Percentiles rank a stretch among this genome's conserved stretches.
Evolutionary conservation across 2,888 invertebrate genomes (phyloP).

Genomic region (Meghimatium bilineatum): DNA sequence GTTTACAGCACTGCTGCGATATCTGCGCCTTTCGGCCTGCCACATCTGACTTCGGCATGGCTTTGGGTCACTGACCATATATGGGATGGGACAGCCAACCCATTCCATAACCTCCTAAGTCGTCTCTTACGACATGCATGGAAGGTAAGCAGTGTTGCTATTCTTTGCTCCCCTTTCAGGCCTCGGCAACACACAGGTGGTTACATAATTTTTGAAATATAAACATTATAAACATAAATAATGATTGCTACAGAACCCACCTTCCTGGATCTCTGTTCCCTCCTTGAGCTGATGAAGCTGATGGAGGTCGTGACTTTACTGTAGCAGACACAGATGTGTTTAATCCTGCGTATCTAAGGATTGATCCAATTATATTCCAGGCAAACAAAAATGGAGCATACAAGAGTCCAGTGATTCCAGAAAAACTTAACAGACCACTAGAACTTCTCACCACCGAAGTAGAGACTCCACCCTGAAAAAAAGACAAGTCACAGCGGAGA

Average conservation of each 20-base stretch:
- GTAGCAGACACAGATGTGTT: constrained; percentile 19
- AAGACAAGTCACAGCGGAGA: background rate
- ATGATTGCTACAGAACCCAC: background rate
- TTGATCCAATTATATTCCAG: constrained; percentile 79
- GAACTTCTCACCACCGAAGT: constrained; percentile 43
- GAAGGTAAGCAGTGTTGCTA: too few relatives aligned
- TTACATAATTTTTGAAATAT: too few relatives aligned
- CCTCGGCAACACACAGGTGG: too few relatives aligned
- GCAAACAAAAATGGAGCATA: constrained; percentile 82
- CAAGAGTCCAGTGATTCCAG: constrained; percentile 75
- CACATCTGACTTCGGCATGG: too few relatives aligned
- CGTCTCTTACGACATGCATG: too few relatives aligned
- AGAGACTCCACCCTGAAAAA: constrained; percentile 38
- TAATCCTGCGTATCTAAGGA: constrained; percentile 55
- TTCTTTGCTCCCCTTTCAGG: too few relatives aligned
- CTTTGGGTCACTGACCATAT: too few relatives aligned
- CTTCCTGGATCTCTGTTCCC: constrained; percentile 46
- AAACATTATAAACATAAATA: background rate
- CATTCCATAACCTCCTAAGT: too few relatives aligned
- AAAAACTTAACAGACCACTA: constrained; percentile 40
- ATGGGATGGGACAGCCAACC: too few relatives aligned
- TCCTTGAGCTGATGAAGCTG: constrained; percentile 44
- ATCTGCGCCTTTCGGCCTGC: too few relatives aligned
- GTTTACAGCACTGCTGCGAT: too few relatives aligned
- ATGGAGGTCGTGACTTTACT: background rate